A percentile compares a stretch with the other conserved stretches of the same genome.
phyloP scores from a whole-genome alignment of 1,140 invertebrate genomes.

The Apis dorsata region DNA sequence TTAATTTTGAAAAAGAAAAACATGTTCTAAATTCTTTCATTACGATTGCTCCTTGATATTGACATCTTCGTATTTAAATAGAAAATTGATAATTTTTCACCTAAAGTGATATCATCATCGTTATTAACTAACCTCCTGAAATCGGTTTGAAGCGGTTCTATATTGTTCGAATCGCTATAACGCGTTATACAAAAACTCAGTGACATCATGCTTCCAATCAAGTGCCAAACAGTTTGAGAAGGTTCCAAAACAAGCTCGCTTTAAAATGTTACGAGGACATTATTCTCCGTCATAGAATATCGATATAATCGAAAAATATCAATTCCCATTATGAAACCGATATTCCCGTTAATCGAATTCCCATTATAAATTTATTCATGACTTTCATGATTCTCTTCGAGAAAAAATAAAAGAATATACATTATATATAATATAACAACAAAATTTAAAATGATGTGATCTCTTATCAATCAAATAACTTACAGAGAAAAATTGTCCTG shows the following conservation, averaged over 20 bases:
- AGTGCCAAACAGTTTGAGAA: conserved; percentile 56
- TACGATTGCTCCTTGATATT: neutral
- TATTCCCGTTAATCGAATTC: too few species aligned
- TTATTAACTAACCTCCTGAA: conserved; percentile 31
- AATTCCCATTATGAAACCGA: too few species aligned
- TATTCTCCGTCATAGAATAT: conserved; percentile 30
- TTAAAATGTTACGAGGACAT: conserved; percentile 54
- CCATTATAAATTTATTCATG: too few species aligned
- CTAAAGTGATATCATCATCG: conserved; percentile 4
- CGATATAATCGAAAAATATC: neutral
- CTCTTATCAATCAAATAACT: neutral
- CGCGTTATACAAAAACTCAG: conserved; percentile 14
- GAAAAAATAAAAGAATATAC: too few species aligned
- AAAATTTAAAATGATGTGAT: neutral
- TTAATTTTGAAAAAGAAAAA: neutral
- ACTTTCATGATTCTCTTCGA: too few species aligned
- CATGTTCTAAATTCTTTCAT: neutral
- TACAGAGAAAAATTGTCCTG: neutral
- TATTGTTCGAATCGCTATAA: conserved; percentile 5
- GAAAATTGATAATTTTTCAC: conserved; percentile 6
- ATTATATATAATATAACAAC: neutral
- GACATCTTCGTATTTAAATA: neutral
- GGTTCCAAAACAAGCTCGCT: conserved; percentile 50
- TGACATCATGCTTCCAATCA: conserved; percentile 49
- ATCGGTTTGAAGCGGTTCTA: conserved; percentile 55